Evolutionary conservation across 2,797 vertebrate genomes (phyloP).

Genomic region (Girardinus metallicus): DNA sequence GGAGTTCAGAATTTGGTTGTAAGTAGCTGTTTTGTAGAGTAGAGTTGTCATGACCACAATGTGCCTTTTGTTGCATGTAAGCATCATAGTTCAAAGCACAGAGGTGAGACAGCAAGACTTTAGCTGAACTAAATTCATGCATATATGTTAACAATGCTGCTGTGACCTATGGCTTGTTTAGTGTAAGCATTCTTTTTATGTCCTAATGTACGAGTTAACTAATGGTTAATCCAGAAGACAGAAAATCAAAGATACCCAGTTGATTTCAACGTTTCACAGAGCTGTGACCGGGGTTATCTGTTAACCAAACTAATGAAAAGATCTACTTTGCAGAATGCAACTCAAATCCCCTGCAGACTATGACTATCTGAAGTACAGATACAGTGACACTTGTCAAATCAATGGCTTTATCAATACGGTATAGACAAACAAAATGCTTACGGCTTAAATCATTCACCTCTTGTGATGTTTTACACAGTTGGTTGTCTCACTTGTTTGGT

Average conservation of each 20-base stretch:
- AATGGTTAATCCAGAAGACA: not conserved
- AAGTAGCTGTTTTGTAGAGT: not conserved
- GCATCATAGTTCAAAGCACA: not conserved
- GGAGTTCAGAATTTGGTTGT: not conserved
- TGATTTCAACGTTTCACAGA: not conserved
- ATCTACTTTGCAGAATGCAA: slow-evolving; percentile 16
- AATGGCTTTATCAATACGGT: slow-evolving; percentile 54
- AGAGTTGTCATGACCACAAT: not conserved
- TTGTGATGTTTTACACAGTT: slow-evolving; percentile 35
- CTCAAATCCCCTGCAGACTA: slow-evolving; percentile 50
- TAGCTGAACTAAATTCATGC: not conserved
- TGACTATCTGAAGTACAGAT: slow-evolving; percentile 50
- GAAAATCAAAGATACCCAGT: not conserved
- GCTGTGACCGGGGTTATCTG: not conserved
- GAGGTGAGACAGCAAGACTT: not conserved
- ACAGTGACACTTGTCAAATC: slow-evolving; percentile 68
- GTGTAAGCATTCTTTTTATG: not conserved
- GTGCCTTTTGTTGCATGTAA: not conserved
- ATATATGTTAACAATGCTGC: not conserved
- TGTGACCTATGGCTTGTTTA: not conserved
- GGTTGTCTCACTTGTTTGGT: slow-evolving; percentile 30
- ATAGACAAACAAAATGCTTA: slow-evolving; percentile 50
- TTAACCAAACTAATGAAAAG: not conserved
- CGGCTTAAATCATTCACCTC: slow-evolving; percentile 57
- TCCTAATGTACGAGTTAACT: not conserved